Base-by-base conservation (phyloP, 2,888 invertebrate species). In the Cloeon dipterum region DNA sequence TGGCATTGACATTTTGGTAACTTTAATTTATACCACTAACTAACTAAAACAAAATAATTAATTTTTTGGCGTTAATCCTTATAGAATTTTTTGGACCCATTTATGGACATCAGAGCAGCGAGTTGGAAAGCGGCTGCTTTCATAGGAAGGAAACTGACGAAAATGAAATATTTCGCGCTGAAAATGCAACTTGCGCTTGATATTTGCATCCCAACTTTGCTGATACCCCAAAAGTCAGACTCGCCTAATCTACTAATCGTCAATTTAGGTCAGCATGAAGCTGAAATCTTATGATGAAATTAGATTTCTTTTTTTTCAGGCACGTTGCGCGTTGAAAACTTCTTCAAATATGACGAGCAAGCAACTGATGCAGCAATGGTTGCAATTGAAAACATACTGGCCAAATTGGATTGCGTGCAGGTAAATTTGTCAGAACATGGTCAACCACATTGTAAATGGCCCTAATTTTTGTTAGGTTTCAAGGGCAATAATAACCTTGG, bases 201-300 rank as follows among this genome's bases (percentile, higher is more conserved):
- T 51, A 63, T 76, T 36, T 72, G 74, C 49, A 74, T 75, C 3
- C 82, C 82, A 4, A 70, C 75, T 0, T 54, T 85, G 14, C 55
- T 82, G 25, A 55, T 83, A 34, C 83, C 83, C 0, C 81, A 81
- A 47, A 77, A 77, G 48, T 72, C 76, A 1, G 74, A 75, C 5
- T 77, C 77, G 1, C 76, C 78, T 0, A 78, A 76, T 51, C 61
- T 81, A 5, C 53, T 83, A 34, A 68, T 82, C 17, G 57, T 81
- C n/a, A 75, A 77, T 48, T 66, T 72, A 55, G 76, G 74, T 69
- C 56, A 48, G 52, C 38, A 32, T 3, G 16, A 29, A 32, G n/a
- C 8, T 7, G 20, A 10, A 17, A 32, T 26, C 7, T n/a, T 21
- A 10, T 3, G 3, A 10, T 18, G n/a, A 8, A n/a, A 2, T 33